phyloP scores from a whole-genome alignment of 1,140 invertebrate genomes.

The Aculops lycopersici region DNA sequence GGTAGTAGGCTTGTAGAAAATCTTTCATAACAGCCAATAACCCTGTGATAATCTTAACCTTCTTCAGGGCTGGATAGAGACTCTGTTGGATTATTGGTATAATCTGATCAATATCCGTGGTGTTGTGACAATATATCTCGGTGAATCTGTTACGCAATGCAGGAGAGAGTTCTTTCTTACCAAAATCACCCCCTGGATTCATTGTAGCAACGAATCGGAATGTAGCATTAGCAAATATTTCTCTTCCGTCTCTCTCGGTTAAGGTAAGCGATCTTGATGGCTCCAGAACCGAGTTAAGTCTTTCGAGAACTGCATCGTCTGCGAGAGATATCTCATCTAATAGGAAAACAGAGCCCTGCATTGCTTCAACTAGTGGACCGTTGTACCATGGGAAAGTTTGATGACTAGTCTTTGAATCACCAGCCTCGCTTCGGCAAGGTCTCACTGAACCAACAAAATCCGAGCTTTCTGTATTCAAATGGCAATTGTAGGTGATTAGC shows the following conservation, averaged over 20 bases:
- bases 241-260: constrained; percentile 35
- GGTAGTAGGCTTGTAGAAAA: constrained; percentile 49
- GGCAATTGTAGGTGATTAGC: constrained; percentile 65
- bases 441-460: constrained; percentile 85
- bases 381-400: constrained; percentile 89
- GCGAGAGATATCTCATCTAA: constrained; percentile 97
- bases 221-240: constrained; percentile 32
- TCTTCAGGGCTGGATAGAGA: constrained; percentile 23
- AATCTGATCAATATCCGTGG: constrained; percentile 32
- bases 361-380: constrained; percentile 64
- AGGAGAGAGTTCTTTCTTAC: constrained; percentile 94
- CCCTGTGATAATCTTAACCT: constrained; percentile 26
- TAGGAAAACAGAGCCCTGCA: constrained; percentile 62
- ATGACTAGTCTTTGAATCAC: constrained; percentile 2
- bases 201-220: constrained; percentile 91
- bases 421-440: constrained; percentile 32
- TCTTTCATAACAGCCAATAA: constrained; percentile 38
- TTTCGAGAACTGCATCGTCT: constrained; percentile 87
- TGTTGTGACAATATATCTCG: constrained; percentile 81
- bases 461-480: constrained; percentile 88
- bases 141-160: constrained; percentile 88
- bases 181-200: constrained; percentile 98
- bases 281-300: constrained; percentile 83
- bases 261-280: constrained; percentile 60
- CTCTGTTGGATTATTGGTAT: constrained; percentile 44